Percentiles rank a stretch among this genome's conserved stretches.
Evolutionary conservation across 2,888 invertebrate genomes (phyloP).

Genomic region (Deroplatys truncata): DNA sequence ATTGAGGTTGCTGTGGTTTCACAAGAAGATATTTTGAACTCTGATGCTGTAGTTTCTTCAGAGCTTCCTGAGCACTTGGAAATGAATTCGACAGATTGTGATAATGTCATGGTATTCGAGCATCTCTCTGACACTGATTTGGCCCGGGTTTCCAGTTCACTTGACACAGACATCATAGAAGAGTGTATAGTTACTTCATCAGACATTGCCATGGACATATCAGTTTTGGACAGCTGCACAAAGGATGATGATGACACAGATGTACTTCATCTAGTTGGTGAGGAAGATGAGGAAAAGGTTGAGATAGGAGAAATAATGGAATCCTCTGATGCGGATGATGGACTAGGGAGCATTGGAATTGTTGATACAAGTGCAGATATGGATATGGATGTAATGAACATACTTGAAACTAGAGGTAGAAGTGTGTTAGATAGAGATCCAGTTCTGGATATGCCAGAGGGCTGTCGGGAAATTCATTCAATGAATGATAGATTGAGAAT

Average conservation of each 20-base stretch:
- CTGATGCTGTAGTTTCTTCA: slow-evolving; percentile 8
- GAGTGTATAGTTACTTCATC: slow-evolving; percentile 62
- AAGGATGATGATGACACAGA: slow-evolving; percentile 8
- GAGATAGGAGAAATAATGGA: slow-evolving; percentile 24
- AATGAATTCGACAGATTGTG: slow-evolving; percentile 5
- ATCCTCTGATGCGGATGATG: slow-evolving; percentile 21
- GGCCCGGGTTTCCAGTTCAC: slow-evolving; percentile 48
- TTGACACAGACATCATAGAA: slow-evolving; percentile 56
- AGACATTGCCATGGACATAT: slow-evolving; percentile 44
- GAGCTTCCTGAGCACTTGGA: slow-evolving; percentile 12
- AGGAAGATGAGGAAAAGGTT: slow-evolving; percentile 23
- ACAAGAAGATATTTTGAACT: background rate
- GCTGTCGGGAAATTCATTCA: slow-evolving; percentile 7
- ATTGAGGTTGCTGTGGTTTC: slow-evolving; percentile 3
- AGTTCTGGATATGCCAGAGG: slow-evolving; percentile 11
- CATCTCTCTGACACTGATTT: slow-evolving; percentile 21
- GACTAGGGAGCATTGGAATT: slow-evolving; percentile 8
- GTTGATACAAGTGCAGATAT: slow-evolving; percentile 32
- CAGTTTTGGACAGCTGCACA: slow-evolving; percentile 9
- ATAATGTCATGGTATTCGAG: slow-evolving; percentile 24
- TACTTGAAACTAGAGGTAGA: slow-evolving; percentile 37
- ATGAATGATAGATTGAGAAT: slow-evolving; percentile 13
- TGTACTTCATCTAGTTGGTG: slow-evolving; percentile 1
- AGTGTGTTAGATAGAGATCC: slow-evolving; percentile 7
- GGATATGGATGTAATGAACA: slow-evolving; percentile 46